phyloP scores from a whole-genome alignment of 2,113 vertebrate species.

The Sphaerodactylus townsendi region DNA sequence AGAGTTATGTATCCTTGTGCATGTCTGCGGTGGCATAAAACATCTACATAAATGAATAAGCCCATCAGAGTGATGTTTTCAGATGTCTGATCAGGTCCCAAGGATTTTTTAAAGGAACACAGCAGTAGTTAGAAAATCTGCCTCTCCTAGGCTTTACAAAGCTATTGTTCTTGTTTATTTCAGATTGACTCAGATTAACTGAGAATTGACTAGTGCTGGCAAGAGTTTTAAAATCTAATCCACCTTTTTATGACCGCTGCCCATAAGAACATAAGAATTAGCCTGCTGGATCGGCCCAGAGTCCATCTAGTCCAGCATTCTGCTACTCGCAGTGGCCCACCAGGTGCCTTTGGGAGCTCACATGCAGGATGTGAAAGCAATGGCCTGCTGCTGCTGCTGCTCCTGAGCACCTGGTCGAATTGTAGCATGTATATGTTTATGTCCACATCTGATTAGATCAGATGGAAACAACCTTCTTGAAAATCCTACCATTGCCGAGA shows the following conservation, averaged over 20 bases:
- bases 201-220: neutral
- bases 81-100: neutral
- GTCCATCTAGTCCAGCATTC: too few relatives aligned
- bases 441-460: neutral
- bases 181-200: slow-evolving; percentile 6
- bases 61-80: neutral
- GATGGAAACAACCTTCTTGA: neutral
- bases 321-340: too few relatives aligned
- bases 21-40: neutral
- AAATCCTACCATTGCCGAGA: neutral
- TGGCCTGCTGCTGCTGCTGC: too few relatives aligned
- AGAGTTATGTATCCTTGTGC: neutral
- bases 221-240: neutral
- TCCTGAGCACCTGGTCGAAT: too few relatives aligned
- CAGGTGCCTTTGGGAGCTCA: too few relatives aligned
- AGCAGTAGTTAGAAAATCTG: slow-evolving; percentile 6
- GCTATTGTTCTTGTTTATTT: neutral
- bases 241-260: neutral
- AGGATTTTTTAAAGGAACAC: neutral
- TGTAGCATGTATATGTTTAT: neutral
- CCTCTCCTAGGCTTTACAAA: neutral
- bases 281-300: too few relatives aligned
- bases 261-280: too few relatives aligned
- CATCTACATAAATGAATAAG: too few relatives aligned
- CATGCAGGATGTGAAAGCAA: too few relatives aligned